Percentiles rank a stretch among this genome's conserved stretches.
Evolutionary conservation across 2,113 vertebrate genomes (phyloP).

Genomic region (Vireo altiloquus): DNA sequence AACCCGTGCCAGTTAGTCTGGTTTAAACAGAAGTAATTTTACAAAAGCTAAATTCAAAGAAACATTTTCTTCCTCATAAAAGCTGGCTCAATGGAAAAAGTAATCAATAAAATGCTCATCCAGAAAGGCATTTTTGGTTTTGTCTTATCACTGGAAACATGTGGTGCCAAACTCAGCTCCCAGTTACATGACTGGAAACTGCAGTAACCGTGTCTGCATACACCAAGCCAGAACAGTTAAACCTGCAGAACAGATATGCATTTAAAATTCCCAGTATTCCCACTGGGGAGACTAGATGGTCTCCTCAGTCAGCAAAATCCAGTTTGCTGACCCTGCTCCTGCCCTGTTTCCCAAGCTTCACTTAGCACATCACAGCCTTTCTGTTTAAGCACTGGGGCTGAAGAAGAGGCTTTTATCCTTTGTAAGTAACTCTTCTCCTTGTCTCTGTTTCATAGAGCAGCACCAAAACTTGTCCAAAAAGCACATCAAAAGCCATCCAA

Average conservation of each 20-base stretch:
- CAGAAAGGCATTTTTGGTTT: background rate
- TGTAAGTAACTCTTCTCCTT: background rate
- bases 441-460: background rate
- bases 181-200: background rate
- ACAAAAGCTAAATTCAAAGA: background rate
- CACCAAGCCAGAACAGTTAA: background rate
- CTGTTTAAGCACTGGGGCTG: background rate
- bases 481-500: background rate
- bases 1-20: background rate
- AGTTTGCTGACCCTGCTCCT: background rate
- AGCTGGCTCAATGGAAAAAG: background rate
- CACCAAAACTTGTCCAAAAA: background rate
- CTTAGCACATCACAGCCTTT: background rate
- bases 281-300: background rate
- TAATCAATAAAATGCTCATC: background rate
- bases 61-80: background rate
- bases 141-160: background rate
- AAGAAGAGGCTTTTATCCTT: background rate
- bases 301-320: background rate
- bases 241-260: background rate
- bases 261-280: background rate
- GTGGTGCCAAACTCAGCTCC: background rate
- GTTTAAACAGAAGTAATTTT: background rate
- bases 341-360: background rate
- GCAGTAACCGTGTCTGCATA: background rate